Evolutionary conservation across 2,888 invertebrate genomes (phyloP).

Genomic region (Sesamia inferens): DNA sequence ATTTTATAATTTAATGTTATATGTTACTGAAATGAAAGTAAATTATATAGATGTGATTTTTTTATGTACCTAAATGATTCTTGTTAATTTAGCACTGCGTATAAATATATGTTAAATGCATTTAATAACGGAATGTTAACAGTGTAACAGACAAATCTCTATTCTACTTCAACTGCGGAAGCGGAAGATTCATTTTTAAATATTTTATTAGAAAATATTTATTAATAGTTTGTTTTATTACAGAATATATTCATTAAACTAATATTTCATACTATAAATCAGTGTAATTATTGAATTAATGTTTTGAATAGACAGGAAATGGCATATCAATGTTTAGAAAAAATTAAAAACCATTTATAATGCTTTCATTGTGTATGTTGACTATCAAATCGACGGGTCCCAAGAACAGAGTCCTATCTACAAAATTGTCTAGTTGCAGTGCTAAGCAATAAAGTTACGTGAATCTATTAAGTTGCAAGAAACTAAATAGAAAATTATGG

Average conservation of each 20-base stretch:
- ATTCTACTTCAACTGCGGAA: conserved; percentile 51
- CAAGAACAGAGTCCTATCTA: too few species aligned
- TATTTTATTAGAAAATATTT: conserved; percentile 4
- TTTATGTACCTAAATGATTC: conserved; percentile 40
- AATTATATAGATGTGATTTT: conserved; percentile 51
- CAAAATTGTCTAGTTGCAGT: too few species aligned
- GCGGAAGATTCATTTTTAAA: conserved; percentile 16
- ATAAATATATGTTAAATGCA: conserved; percentile 53
- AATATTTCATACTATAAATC: not conserved
- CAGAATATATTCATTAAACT: conserved; percentile 1
- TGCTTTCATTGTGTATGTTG: conserved; percentile 14
- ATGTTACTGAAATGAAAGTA: conserved; percentile 40
- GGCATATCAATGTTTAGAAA: conserved; percentile 57
- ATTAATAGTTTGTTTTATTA: not conserved
- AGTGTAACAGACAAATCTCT: conserved; percentile 55
- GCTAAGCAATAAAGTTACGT: too few species aligned
- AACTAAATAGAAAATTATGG: too few species aligned
- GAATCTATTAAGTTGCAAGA: too few species aligned
- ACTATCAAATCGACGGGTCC: conserved; percentile 1
- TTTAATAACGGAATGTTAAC: conserved; percentile 58
- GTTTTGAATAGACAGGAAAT: conserved; percentile 35
- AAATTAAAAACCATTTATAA: conserved; percentile 17
- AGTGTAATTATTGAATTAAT: conserved; percentile 47
- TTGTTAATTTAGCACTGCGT: conserved; percentile 46
- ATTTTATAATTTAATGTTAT: conserved; percentile 51